Conservation (phyloP, 2,797 vertebrate genomes). For the Protonibea diacanthus region DNA sequence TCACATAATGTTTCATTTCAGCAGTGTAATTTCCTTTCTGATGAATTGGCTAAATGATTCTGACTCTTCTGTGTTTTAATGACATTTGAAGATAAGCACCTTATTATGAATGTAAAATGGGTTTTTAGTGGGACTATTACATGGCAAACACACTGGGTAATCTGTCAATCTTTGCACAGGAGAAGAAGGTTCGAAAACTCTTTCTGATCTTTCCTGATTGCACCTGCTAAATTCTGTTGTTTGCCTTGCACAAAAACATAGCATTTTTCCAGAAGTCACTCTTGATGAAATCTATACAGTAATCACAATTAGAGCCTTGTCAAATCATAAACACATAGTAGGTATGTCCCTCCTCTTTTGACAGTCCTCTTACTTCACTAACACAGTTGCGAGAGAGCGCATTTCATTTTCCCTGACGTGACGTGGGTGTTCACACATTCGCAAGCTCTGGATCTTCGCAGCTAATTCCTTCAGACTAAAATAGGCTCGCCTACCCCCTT, state of each 20-base stretch:
- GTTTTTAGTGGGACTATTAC: conserved; percentile 35
- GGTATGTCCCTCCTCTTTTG: neutral
- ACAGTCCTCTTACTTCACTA: conserved; percentile 18
- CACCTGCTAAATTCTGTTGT: neutral
- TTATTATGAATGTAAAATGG: conserved; percentile 52
- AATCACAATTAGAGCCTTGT: conserved; percentile 15
- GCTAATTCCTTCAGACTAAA: conserved; percentile 57
- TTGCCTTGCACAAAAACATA: conserved; percentile 1
- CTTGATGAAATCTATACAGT: neutral
- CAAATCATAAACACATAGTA: conserved; percentile 15
- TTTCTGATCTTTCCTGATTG: conserved; percentile 2
- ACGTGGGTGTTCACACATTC: conserved; percentile 54
- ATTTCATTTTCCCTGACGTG: conserved; percentile 44
- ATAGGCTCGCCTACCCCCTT: conserved; percentile 46
- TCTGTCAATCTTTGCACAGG: conserved; percentile 32
- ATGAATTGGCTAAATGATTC: conserved; percentile 51
- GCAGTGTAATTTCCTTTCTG: conserved; percentile 52
- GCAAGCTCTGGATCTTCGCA: conserved; percentile 38
- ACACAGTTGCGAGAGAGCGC: conserved; percentile 17
- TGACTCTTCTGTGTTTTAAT: conserved; percentile 50
- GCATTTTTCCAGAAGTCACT: conserved; percentile 1
- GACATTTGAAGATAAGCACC: conserved; percentile 63
- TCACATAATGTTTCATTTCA: conserved; percentile 40
- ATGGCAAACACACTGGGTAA: conserved; percentile 33
- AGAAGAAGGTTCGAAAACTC: conserved; percentile 5